Evolutionary conservation across 2,113 vertebrate species (phyloP), one percentile per base, ranked within the genome.

Genomic region (Pogona vitticeps): DNA sequence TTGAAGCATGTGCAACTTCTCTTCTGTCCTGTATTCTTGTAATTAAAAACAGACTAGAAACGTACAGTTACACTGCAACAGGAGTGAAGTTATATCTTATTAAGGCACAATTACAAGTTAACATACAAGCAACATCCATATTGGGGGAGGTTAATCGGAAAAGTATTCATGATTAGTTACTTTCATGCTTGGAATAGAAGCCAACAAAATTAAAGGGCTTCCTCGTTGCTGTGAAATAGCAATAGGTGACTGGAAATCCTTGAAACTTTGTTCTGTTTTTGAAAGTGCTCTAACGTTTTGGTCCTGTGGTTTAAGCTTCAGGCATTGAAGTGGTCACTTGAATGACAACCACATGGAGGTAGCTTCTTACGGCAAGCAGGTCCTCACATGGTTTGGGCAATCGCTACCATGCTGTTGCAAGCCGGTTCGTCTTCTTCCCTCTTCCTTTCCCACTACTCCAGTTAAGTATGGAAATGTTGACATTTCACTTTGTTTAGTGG

Each of bases 401-500:
- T 73, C 80, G 61, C 40, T 52, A n/a, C 31, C 40, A 80, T 46
- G 14, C 21, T 42, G 38, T 75, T 52, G 20, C 71, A 72, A 82
- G 12, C 36, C 0, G 68, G 2, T 2, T 78, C 63, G 7, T 56
- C 65, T 78, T 61, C 6, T 83, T 77, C 56, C 2, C 42, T 2
- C 75, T 58, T 84, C 76, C 2, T 0, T 31, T 7, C 23, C 15
- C 2, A 8, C 52, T 89, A 33, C 23, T 33, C 72, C 15, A 71
- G 1, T 6, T 28, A 1, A 2, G 56, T 81, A 9, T 71, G 3
- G 12, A 67, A 75, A 23, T n/a, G 2, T n/a, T 88, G 59, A 68
- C 72, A 78, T 84, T 85, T 3, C 38, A 72, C 67, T 80, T 15
- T 84, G 77, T 36, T 79, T 76, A 85, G 3, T 40, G 38, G 80